Evolutionary conservation across 1,140 invertebrate genomes (phyloP).

Genomic region (Cydia splendana): DNA sequence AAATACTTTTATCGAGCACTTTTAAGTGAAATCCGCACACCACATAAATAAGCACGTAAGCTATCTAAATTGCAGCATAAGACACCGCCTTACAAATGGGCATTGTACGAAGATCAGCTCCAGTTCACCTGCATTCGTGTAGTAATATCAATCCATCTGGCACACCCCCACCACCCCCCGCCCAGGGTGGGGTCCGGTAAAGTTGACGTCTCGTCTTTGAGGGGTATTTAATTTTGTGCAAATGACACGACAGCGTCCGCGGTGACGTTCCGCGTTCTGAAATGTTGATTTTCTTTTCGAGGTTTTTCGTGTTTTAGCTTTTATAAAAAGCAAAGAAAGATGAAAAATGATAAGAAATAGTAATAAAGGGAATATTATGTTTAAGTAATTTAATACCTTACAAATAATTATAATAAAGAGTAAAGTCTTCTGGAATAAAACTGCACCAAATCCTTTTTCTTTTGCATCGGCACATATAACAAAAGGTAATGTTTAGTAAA

Average conservation of each 20-base stretch:
- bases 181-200: constrained; percentile 33
- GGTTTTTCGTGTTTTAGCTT: background rate
- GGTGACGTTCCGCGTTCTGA: constrained; percentile 22
- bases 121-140: constrained; percentile 68
- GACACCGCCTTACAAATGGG: constrained; percentile 63
- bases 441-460: too few species aligned
- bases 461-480: too few species aligned
- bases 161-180: constrained; percentile 38
- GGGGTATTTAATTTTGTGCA: constrained; percentile 72
- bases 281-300: constrained; percentile 14
- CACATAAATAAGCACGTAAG: constrained; percentile 13
- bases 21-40: background rate
- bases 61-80: constrained; percentile 33
- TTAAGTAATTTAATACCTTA: too few species aligned
- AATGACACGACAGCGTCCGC: constrained; percentile 57
- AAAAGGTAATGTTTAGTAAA: too few species aligned
- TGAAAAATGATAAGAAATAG: too few species aligned
- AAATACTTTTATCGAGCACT: background rate
- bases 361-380: too few species aligned
- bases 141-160: constrained; percentile 74
- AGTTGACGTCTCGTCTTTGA: constrained; percentile 55
- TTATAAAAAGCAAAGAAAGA: background rate
- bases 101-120: constrained; percentile 61
- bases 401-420: too few species aligned
- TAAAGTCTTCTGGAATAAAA: too few species aligned